Percentiles rank a stretch among this genome's conserved stretches.
Evolutionary conservation across 2,113 vertebrate species (phyloP).

Genomic region (Odobenus rosmarus): DNA sequence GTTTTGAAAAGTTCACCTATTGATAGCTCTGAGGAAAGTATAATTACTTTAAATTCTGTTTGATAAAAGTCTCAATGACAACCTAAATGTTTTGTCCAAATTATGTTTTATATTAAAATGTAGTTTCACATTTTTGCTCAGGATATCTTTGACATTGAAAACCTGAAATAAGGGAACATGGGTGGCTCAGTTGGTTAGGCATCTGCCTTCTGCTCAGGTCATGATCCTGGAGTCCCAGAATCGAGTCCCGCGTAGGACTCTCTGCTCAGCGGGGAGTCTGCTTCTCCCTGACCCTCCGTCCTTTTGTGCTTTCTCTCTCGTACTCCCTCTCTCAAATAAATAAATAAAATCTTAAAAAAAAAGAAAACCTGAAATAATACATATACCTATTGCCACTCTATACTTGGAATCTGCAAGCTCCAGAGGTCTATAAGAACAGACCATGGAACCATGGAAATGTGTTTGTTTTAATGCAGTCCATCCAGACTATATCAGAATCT

Average conservation of each 20-base stretch:
- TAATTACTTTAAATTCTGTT: conserved; percentile 21
- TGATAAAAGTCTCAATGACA: conserved; percentile 13
- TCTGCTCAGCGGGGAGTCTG: neutral
- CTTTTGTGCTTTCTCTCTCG: neutral
- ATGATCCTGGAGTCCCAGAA: neutral
- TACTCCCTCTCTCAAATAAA: neutral
- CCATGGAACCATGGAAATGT: neutral
- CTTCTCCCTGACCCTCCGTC: neutral
- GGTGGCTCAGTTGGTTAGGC: too few relatives aligned
- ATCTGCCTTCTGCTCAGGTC: neutral
- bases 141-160: neutral
- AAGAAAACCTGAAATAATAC: neutral
- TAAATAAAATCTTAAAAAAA: neutral
- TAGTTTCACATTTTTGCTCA: neutral
- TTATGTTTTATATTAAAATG: conserved; percentile 37
- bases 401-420: neutral
- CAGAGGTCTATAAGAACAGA: neutral
- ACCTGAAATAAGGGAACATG: neutral
- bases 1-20: neutral
- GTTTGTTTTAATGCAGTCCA: neutral
- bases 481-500: neutral
- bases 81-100: conserved; percentile 1
- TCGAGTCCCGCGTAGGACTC: neutral
- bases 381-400: neutral
- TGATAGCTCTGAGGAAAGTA: neutral